Base-by-base conservation (phyloP, 1,140 invertebrate genomes). In the Thaumatotibia leucotreta region DNA sequence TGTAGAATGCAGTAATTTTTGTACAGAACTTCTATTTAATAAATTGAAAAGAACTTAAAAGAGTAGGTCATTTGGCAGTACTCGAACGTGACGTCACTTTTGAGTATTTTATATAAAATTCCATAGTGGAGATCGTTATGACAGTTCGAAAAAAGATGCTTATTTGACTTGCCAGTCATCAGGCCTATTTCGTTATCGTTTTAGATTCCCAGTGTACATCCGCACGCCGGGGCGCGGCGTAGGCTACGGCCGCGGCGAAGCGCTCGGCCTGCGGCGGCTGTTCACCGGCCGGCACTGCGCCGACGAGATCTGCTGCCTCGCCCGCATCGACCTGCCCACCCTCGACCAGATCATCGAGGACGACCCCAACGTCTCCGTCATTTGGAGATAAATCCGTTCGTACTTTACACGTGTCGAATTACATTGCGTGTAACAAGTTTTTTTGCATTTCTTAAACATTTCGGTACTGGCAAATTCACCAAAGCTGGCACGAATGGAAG, bases 261-360 rank as follows among this genome's bases (percentile, higher is more conserved):
- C 88, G 23, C 82, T 84, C 8, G 92, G 92, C 2, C 84, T 95
- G 8, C 92, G 94, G 52, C 93, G 93, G 58, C 94, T 95, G 77
- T 97, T 98, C 79, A 97, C 95, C 61, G 97, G 97, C 2, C 84
- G 92, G 0, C 94, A 95, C 49, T 97, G 94, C 78, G 94, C 96
- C 50, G 97, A 98, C 91, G 96, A 98, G 91, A 97, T 98, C 76
- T 98, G 97, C 79, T 97, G 97, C 81, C 93, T 94, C 65, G 95
- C 95, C n/a, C 95, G 96, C n/a, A 89, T 97, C 49, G 95, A 94
- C 63, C 92, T 95, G 22, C 93, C 94, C 54, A 95, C 97, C 73
- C 92, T 99, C 27, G 97, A 98, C 80, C 95, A 97, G 69, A 94
- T 96, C 64, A 94, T 98, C 5, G 97, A 98, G 73, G 94, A 93